Conservation (phyloP, 1,140 invertebrate genomes). For the Elymnias hypermnestra region DNA sequence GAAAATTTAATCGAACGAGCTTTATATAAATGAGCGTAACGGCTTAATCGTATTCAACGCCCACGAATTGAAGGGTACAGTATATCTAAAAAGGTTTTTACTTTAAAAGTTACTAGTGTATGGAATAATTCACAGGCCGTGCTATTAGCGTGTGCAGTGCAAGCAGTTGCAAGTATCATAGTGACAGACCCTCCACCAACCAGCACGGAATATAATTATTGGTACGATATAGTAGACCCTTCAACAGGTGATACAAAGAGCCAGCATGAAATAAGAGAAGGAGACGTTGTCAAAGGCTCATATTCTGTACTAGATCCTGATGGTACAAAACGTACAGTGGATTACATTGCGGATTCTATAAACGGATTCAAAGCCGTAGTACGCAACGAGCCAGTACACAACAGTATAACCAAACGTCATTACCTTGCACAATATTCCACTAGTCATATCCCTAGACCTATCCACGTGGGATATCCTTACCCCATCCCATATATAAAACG, state of each 20-base stretch:
- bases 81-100: too few species aligned
- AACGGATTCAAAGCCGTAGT: conserved; percentile 83
- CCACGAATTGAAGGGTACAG: too few species aligned
- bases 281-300: conserved; percentile 77
- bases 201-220: conserved; percentile 69
- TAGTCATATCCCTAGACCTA: background rate
- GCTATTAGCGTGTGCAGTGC: conserved; percentile 27
- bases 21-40: too few species aligned
- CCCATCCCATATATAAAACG: conserved; percentile 1
- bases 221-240: conserved; percentile 75
- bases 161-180: conserved; percentile 41
- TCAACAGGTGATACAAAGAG: conserved; percentile 78
- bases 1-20: too few species aligned
- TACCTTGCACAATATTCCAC: background rate
- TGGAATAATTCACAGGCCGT: conserved; percentile 47
- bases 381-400: conserved; percentile 50
- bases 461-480: background rate
- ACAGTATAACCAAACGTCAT: conserved; percentile 6
- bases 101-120: too few species aligned
- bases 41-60: too few species aligned
- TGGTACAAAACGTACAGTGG: conserved; percentile 81
- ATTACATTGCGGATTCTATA: conserved; percentile 83
- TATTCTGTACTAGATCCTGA: conserved; percentile 80
- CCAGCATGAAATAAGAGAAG: conserved; percentile 76
- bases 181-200: conserved; percentile 52